Evolutionary conservation across 1,140 invertebrate genomes (phyloP), one percentile per base, ranked within the genome.

Genomic region (Myzus persicae): DNA sequence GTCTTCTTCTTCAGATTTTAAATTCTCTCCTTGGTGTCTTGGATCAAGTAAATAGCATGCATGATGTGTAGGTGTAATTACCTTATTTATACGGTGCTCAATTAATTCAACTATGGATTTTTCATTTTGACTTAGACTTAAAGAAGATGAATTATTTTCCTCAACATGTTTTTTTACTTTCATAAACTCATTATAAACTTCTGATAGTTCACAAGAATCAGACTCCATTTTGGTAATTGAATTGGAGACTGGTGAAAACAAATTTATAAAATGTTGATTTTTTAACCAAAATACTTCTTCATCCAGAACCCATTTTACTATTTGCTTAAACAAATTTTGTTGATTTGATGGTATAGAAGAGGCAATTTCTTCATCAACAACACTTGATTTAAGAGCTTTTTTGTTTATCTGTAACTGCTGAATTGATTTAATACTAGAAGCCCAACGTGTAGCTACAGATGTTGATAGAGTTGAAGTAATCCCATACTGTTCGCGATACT

Each of bases 151-250:
- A 67, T 67, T 67, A 31, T 67, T 67, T 67, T 67, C 26, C 26
- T 67, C 59, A 67, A 67, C 24, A 31, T 67, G 59, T 31, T 67
- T 31, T 67, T 31, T 67, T 67, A 67, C 59, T 67, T 67, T 67
- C 59, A 67, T n/a, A 67, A 67, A 67, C 59, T 67, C 59, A 67
- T 67, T n/a, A 67, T 67, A 67, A 67, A 67, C 59, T 67, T 67
- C 59, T 67, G 59, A 67, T 31, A 67, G 6, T 31, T 67, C 59
- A 67, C 59, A 67, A 67, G 59, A 67, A 67, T 67, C 26, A 31
- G 59, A 67, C 59, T 67, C 59, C 59, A n/a, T 67, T 67, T 67
- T 67, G 59, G 59, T 67, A 67, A 67, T n/a, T 67, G 59, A 67
- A 67, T 67, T 67, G 26, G 59, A 67, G 59, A 67, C 26, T 67